These are phyloP conservation scores for Platyscapa corneri DNA, from an alignment of 1,140 invertebrate genomes.

Conservation along the genomic window DNA sequence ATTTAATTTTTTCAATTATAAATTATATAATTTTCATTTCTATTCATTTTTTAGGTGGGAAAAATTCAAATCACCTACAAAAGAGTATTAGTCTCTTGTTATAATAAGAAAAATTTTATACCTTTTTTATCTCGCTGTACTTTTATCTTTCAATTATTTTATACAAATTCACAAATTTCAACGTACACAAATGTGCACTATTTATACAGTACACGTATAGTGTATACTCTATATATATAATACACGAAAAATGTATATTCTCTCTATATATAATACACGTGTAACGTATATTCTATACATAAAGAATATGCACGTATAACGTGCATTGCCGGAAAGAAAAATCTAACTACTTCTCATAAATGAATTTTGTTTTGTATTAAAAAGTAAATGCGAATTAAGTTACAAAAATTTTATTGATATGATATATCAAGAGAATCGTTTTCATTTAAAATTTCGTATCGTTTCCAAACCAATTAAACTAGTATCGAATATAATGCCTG, in stretches of 20 bases:
- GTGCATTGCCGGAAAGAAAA: constrained; percentile 29
- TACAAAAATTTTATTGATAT: neutral
- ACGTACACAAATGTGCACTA: too few relatives aligned
- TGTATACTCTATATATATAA: too few relatives aligned
- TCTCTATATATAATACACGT: too few relatives aligned
- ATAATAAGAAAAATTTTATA: constrained; percentile 33
- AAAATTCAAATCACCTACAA: constrained; percentile 45
- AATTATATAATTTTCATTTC: constrained; percentile 14
- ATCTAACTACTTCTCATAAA: neutral
- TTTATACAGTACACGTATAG: too few relatives aligned
- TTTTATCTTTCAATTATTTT: constrained; percentile 26
- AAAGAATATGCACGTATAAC: constrained; percentile 20
- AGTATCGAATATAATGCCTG: constrained; percentile 17
- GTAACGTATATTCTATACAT: neutral
- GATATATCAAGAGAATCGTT: neutral
- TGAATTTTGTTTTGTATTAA: constrained; percentile 34
- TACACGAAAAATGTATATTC: too few relatives aligned
- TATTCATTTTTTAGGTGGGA: constrained; percentile 2
- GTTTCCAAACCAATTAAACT: neutral
- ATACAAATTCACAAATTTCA: constrained; percentile 29
- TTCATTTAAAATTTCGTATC: constrained; percentile 19
- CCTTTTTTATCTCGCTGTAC: constrained; percentile 20
- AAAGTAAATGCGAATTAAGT: constrained; percentile 35
- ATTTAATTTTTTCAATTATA: neutral
- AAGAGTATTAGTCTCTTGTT: constrained; percentile 29